These are phyloP conservation scores for Hemibagrus wyckioides DNA, from an alignment of 2,113 vertebrate species.

Conservation along the genomic window DNA sequence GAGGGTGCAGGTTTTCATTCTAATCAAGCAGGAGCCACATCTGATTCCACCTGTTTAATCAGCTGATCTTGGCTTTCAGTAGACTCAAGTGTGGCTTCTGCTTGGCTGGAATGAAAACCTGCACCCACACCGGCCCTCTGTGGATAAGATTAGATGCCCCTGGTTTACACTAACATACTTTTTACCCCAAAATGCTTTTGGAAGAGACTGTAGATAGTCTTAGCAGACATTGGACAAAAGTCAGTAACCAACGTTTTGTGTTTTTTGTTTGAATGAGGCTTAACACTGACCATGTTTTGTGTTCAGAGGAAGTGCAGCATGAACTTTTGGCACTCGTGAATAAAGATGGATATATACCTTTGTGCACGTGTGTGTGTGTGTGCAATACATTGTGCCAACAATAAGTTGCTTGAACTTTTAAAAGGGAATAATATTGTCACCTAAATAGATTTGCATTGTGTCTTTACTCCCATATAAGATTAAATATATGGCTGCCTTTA, in stretches of 20 bases:
- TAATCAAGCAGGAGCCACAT: too few relatives aligned
- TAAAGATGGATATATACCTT: too few relatives aligned
- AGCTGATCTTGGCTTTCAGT: too few relatives aligned
- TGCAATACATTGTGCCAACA: not conserved
- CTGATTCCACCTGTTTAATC: too few relatives aligned
- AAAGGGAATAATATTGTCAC: not conserved
- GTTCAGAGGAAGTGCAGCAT: not conserved
- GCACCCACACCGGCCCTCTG: too few relatives aligned
- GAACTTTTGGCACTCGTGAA: not conserved
- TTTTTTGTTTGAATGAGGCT: not conserved
- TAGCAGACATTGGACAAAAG: not conserved
- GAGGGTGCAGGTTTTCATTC: too few relatives aligned
- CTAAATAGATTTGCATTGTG: not conserved
- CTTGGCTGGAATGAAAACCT: too few relatives aligned
- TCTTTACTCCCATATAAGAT: not conserved
- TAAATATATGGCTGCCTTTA: not conserved
- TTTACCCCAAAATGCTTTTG: not conserved
- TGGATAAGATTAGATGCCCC: too few relatives aligned
- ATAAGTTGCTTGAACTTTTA: too few relatives aligned
- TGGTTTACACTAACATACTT: not conserved
- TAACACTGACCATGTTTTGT: not conserved
- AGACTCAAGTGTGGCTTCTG: too few relatives aligned
- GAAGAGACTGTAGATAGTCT: not conserved
- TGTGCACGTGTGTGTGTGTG: not conserved
- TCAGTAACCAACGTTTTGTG: not conserved